These are phyloP conservation scores for Hyposmocoma kahamanoa DNA, from an alignment of 1,140 invertebrate species.

Conservation along the genomic window DNA sequence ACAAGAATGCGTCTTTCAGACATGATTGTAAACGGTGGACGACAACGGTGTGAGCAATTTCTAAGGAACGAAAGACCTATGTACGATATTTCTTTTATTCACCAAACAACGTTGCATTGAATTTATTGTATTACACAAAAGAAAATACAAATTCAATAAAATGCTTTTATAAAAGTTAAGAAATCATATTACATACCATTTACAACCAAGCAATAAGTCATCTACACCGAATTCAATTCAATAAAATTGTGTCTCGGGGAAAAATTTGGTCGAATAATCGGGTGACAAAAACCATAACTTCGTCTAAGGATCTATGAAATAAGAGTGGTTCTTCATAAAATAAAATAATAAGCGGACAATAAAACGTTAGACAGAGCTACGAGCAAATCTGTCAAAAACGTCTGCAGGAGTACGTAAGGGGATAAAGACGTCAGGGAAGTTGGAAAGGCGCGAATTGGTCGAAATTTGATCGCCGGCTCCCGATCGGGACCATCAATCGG, in stretches of 20 bases:
- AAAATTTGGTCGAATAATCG: constrained; percentile 62
- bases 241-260: constrained; percentile 52
- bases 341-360: constrained; percentile 71
- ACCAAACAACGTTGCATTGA: too few relatives aligned
- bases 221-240: constrained; percentile 45
- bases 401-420: constrained; percentile 40
- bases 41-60: too few relatives aligned
- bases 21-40: too few relatives aligned
- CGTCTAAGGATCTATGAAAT: constrained; percentile 60
- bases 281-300: constrained; percentile 57
- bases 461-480: constrained; percentile 56
- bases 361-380: constrained; percentile 46
- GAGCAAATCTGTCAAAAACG: constrained; percentile 63
- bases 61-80: too few relatives aligned
- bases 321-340: constrained; percentile 68
- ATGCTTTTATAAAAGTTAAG: too few relatives aligned
- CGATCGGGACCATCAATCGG: constrained; percentile 55
- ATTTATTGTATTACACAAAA: too few relatives aligned
- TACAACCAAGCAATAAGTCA: constrained; percentile 41
- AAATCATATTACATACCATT: constrained; percentile 36
- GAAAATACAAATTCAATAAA: too few relatives aligned
- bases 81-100: too few relatives aligned
- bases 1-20: background rate
- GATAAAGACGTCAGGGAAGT: constrained; percentile 34
- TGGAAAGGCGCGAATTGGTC: constrained; percentile 45